Conservation (phyloP, 2,113 vertebrate genomes). For the Spea multiplicata region DNA sequence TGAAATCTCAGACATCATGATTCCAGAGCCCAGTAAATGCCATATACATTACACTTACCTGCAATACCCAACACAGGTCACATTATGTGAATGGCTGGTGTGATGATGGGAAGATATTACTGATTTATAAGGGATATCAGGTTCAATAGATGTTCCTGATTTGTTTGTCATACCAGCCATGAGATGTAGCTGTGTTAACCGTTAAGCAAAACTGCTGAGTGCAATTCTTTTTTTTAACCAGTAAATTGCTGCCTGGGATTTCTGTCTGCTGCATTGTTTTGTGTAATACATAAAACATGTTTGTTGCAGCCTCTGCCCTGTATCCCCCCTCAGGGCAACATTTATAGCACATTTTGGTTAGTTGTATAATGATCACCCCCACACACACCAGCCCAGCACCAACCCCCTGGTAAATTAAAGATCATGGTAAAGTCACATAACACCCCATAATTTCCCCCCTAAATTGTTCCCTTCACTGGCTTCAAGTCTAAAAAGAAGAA, state of each 20-base stretch:
- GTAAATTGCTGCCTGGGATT: background rate
- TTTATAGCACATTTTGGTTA: constrained; percentile 22
- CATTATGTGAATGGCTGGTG: no score
- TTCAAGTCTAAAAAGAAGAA: constrained; percentile 32
- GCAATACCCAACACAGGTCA: no score
- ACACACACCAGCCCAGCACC: constrained; percentile 13
- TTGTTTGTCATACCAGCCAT: no score
- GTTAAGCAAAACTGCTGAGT: no score
- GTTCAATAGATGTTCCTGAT: no score
- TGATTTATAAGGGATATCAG: no score
- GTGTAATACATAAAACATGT: background rate
- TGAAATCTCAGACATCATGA: no score
- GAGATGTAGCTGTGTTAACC: no score
- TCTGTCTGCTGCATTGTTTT: background rate
- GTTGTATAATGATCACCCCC: constrained; percentile 22
- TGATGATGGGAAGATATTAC: no score
- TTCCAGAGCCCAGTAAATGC: no score
- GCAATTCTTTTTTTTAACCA: background rate
- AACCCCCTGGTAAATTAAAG: constrained; percentile 23
- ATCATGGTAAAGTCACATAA: constrained; percentile 54
- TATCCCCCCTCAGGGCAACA: constrained; percentile 23
- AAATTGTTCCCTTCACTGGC: constrained; percentile 42
- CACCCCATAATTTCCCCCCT: constrained; percentile 53
- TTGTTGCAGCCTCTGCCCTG: constrained; percentile 3
- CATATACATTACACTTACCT: no score